phyloP scores from a whole-genome alignment of 2,888 invertebrate species.

The Encarsia formosa region DNA sequence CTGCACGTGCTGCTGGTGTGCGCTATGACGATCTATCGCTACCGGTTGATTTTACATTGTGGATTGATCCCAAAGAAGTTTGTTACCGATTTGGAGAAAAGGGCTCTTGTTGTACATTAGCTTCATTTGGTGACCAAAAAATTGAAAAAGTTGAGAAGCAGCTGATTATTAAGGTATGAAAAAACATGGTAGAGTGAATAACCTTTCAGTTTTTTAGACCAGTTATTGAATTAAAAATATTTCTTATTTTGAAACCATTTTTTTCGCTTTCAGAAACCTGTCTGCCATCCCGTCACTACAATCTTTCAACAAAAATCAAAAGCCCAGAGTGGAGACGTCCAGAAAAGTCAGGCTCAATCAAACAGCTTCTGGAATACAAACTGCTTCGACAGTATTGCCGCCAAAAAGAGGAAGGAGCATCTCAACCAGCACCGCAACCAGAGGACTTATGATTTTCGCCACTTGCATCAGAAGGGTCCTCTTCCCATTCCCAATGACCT shows the following conservation, averaged over 20 bases:
- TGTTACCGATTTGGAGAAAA: constrained; percentile 59
- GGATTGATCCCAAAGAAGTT: constrained; percentile 72
- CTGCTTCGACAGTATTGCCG: constrained; percentile 26
- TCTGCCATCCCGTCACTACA: constrained; percentile 18
- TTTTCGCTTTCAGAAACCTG: constrained; percentile 33
- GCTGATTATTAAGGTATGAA: constrained; percentile 21
- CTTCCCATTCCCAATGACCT: too few species aligned
- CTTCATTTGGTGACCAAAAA: constrained; percentile 53
- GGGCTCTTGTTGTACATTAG: constrained; percentile 61
- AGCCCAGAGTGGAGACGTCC: too few species aligned
- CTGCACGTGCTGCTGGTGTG: constrained; percentile 62
- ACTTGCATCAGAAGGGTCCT: too few species aligned
- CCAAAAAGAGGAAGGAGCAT: too few species aligned
- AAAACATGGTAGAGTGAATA: too few species aligned
- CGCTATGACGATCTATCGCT: constrained; percentile 60
- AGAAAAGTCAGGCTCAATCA: too few species aligned
- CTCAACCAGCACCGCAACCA: too few species aligned
- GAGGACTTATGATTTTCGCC: too few species aligned
- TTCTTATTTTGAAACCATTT: neutral
- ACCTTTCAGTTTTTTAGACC: too few species aligned
- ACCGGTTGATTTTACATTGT: constrained; percentile 69
- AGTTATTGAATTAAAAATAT: too few species aligned
- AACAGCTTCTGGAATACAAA: too few species aligned
- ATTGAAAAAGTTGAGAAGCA: constrained; percentile 22
- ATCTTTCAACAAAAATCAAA: constrained; percentile 42